Evolutionary conservation across 2,113 vertebrate genomes (phyloP).

Genomic region (Paramisgurnus dabryanus): DNA sequence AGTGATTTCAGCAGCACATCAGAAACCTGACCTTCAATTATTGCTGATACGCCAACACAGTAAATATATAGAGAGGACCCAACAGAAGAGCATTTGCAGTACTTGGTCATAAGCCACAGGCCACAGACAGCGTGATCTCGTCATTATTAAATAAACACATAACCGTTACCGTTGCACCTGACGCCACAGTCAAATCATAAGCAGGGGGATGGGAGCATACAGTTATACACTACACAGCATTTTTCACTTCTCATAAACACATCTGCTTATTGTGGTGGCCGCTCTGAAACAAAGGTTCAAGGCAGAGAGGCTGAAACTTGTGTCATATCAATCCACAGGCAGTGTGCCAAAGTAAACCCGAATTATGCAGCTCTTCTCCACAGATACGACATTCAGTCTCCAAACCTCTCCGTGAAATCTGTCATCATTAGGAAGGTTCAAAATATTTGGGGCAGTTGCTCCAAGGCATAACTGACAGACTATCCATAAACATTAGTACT

Average conservation of each 20-base stretch:
- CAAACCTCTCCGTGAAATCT: conserved; percentile 19
- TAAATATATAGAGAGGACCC: background rate
- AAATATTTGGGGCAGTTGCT: background rate
- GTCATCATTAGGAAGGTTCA: background rate
- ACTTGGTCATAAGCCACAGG: conserved; percentile 14
- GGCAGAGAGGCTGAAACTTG: conserved; percentile 1
- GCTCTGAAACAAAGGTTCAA: background rate
- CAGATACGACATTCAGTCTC: conserved; percentile 1
- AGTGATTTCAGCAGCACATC: too few species aligned
- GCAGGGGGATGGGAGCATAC: background rate
- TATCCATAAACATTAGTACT: conserved; percentile 5
- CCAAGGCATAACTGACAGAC: background rate
- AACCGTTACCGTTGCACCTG: background rate
- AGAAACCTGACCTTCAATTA: too few species aligned
- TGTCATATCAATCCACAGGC: conserved; percentile 20
- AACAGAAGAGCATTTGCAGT: conserved; percentile 15
- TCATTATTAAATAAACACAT: conserved; percentile 3
- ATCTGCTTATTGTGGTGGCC: background rate
- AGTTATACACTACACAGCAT: background rate
- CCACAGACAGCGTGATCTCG: background rate
- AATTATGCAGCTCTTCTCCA: background rate
- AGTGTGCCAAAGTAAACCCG: conserved; percentile 15
- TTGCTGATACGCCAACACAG: too few species aligned
- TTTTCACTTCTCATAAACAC: conserved; percentile 7
- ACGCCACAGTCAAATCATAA: conserved; percentile 18